These are phyloP conservation scores for Ashinkailepas kermadecensis DNA, from an alignment of 2,888 invertebrate species.

Conservation along the genomic window DNA sequence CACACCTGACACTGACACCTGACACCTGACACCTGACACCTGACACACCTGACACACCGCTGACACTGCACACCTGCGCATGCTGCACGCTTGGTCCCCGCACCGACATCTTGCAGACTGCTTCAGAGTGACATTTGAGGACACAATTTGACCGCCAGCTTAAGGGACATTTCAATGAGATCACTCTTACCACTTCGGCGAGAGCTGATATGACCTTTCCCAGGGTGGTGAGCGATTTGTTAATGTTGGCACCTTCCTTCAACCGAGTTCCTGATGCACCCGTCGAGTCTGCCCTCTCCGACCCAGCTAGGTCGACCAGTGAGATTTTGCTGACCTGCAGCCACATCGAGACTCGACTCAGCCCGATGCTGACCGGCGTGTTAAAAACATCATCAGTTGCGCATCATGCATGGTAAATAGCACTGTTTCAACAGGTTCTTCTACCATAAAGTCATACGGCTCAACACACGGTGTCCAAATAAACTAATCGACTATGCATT, in stretches of 20 bases:
- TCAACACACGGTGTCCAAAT: no score
- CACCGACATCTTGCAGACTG: not conserved
- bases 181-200: constrained; percentile 64
- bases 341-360: no score
- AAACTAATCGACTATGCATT: no score
- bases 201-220: constrained; percentile 98
- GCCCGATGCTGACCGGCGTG: no score
- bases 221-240: constrained; percentile 95
- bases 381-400: no score
- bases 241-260: constrained; percentile 99
- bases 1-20: no score
- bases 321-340: constrained; percentile 72
- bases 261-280: constrained; percentile 96
- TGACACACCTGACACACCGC: not conserved
- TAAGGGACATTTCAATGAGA: not conserved
- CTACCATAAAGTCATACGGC: no score
- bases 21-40: no score
- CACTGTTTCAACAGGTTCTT: no score
- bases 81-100: not conserved
- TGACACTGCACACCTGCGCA: not conserved
- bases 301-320: constrained; percentile 95
- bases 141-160: not conserved
- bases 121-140: not conserved
- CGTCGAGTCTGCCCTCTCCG: constrained; percentile 96
- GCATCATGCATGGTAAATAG: no score